Evolutionary conservation across 23 tunicate species (phyloP).

Genomic region (Trididemnum clinides): DNA sequence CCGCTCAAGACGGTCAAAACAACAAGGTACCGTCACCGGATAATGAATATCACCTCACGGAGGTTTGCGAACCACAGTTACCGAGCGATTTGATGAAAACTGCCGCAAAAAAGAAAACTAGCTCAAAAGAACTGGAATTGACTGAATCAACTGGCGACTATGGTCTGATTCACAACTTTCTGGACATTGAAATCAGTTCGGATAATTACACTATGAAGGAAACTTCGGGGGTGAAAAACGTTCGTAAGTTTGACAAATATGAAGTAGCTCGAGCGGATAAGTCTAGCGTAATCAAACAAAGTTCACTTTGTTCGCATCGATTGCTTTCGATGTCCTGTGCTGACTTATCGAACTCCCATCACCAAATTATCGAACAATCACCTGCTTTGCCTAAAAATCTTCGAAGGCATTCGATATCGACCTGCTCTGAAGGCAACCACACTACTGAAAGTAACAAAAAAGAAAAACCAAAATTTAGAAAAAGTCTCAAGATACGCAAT

Average conservation of each 20-base stretch:
- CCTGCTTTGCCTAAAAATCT: too few species aligned
- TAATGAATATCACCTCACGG: neutral
- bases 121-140: neutral
- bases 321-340: neutral
- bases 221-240: neutral
- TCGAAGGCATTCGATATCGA: slow-evolving; percentile 35
- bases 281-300: neutral
- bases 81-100: neutral
- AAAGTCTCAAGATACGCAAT: neutral
- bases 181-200: neutral
- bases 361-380: too few species aligned
- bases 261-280: neutral
- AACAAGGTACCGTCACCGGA: neutral
- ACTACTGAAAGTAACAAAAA: neutral
- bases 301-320: too few species aligned
- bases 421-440: neutral
- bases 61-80: neutral
- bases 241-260: neutral
- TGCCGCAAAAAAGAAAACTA: neutral
- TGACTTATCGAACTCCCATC: neutral
- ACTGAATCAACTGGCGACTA: too few species aligned
- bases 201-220: too few species aligned
- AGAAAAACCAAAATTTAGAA: neutral
- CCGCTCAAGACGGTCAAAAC: neutral
- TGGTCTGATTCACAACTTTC: too few species aligned